phyloP scores from a whole-genome alignment of 2,888 invertebrate genomes.

The Lycia hirtaria region DNA sequence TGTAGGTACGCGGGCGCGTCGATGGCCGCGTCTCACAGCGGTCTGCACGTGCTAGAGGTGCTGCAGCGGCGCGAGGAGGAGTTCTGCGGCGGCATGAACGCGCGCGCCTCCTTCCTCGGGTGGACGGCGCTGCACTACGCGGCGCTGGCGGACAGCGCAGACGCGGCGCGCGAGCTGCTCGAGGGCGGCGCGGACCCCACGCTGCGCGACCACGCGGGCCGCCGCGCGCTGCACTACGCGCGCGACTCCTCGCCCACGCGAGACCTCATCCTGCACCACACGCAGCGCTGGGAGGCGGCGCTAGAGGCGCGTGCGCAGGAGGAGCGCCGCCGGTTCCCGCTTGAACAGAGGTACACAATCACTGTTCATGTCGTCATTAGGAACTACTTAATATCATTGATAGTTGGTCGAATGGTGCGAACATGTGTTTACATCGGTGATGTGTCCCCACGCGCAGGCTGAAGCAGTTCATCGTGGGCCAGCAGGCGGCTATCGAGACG shows the following conservation, averaged over 20 bases:
- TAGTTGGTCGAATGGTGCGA: not conserved
- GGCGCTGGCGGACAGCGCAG: constrained; percentile 89
- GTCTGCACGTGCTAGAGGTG: constrained; percentile 90
- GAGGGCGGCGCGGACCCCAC: constrained; percentile 90
- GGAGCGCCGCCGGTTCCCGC: constrained; percentile 91
- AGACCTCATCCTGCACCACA: constrained; percentile 85
- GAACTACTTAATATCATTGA: too few species aligned
- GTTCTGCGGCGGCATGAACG: constrained; percentile 90
- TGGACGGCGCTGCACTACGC: constrained; percentile 97
- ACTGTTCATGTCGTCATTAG: too few species aligned
- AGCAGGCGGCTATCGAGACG: constrained; percentile 91
- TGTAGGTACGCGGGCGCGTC: constrained; percentile 89
- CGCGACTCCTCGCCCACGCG: constrained; percentile 86
- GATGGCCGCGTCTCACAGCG: constrained; percentile 87
- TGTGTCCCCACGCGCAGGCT: too few species aligned
- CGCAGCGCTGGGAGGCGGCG: constrained; percentile 78
- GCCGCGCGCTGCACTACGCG: constrained; percentile 90
- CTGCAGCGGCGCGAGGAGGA: constrained; percentile 91
- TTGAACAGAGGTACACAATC: constrained; percentile 91
- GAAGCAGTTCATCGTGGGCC: constrained; percentile 93
- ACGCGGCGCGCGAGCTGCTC: constrained; percentile 87
- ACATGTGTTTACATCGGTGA: too few species aligned
- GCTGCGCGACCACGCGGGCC: constrained; percentile 91
- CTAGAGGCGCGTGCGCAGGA: constrained; percentile 89
- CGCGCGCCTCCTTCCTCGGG: constrained; percentile 91